These are phyloP conservation scores for Cryptoblepharus egeriae DNA, from an alignment of 2,797 vertebrate species.

Conservation along the genomic window DNA sequence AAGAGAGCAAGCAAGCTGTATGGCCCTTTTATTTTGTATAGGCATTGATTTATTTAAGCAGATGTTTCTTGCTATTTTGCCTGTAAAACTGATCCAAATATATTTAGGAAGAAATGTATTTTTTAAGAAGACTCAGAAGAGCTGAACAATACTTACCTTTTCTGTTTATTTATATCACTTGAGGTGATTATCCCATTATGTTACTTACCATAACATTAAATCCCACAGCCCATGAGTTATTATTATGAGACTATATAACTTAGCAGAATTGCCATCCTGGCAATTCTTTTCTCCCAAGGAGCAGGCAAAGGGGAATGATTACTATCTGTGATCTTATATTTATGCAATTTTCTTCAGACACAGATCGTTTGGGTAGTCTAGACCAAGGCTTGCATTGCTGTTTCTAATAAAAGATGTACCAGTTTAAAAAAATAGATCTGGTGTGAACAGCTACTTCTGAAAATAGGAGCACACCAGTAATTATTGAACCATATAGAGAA, in stretches of 20 bases:
- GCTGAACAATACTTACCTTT: conserved; percentile 49
- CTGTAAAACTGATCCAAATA: not conserved
- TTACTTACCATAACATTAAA: conserved; percentile 59
- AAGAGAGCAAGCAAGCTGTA: too few species aligned
- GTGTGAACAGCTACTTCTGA: conserved; percentile 21
- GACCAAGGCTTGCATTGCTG: conserved; percentile 51
- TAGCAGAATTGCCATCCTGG: conserved; percentile 55
- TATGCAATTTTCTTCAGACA: conserved; percentile 66
- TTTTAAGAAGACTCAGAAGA: conserved; percentile 49
- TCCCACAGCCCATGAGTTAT: conserved; percentile 61
- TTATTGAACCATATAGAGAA: conserved; percentile 13
- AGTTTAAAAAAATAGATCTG: conserved; percentile 56
- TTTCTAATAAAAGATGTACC: conserved; percentile 56
- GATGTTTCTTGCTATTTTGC: not conserved
- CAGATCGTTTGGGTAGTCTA: conserved; percentile 68
- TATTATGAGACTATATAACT: conserved; percentile 63
- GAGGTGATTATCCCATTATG: conserved; percentile 40
- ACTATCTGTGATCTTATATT: conserved; percentile 56
- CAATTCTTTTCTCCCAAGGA: conserved; percentile 56
- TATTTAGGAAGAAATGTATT: conserved; percentile 29
- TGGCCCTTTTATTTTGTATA: not conserved
- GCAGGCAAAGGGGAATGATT: conserved; percentile 53
- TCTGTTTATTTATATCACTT: conserved; percentile 60
- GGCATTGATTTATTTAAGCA: not conserved
- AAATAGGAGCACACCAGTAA: conserved; percentile 43